These are phyloP conservation scores for Papilio polyxenes DNA, from an alignment of 1,140 invertebrate species.

Conservation along the genomic window DNA sequence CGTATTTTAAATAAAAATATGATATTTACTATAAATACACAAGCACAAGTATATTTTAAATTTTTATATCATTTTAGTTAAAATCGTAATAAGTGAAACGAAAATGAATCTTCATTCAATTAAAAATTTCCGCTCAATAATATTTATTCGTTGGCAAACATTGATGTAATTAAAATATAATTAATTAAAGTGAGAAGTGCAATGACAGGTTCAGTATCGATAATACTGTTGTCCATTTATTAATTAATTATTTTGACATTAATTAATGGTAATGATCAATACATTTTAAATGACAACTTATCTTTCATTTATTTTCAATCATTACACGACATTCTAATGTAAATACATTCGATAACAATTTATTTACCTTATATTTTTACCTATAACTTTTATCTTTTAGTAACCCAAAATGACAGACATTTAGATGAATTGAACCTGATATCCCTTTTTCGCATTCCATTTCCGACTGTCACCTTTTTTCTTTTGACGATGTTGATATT, in stretches of 20 bases:
- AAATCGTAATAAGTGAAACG: background rate
- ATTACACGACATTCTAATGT: background rate
- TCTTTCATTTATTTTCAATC: background rate
- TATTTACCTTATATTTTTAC: too few relatives aligned
- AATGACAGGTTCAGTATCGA: background rate
- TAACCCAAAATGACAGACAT: conserved; percentile 9
- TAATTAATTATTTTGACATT: conserved; percentile 4
- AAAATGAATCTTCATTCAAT: background rate
- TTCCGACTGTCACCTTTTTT: background rate
- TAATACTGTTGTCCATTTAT: background rate
- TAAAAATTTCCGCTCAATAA: background rate
- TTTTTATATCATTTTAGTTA: too few relatives aligned
- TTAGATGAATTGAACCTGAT: conserved; percentile 4
- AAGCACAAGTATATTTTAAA: too few relatives aligned
- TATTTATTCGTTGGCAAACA: background rate
- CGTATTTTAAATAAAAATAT: too few relatives aligned
- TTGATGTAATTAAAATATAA: conserved; percentile 1
- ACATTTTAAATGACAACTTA: background rate
- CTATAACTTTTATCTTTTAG: background rate
- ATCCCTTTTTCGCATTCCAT: conserved; percentile 18
- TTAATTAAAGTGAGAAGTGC: conserved; percentile 8
- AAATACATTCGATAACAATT: background rate
- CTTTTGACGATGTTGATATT: background rate
- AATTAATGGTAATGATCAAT: background rate
- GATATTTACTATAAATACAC: too few relatives aligned